Conservation (phyloP, 2,113 vertebrate species). For the Charina bottae region DNA sequence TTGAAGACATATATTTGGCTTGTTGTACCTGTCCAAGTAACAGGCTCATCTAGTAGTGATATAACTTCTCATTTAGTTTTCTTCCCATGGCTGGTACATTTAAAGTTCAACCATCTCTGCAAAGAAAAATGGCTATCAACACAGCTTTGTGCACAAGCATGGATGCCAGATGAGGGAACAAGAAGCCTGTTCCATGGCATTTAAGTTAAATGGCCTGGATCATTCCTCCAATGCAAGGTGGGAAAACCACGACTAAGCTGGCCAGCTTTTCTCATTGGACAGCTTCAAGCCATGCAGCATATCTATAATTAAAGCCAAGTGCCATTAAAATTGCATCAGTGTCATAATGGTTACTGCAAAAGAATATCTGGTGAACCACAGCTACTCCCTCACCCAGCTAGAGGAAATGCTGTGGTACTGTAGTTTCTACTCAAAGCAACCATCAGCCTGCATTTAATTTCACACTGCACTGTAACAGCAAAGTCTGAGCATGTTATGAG, state of each 20-base stretch:
- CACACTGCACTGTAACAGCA: constrained; percentile 2
- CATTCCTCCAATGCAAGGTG: constrained; percentile 12
- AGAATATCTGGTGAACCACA: not conserved
- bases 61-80: constrained; percentile 6
- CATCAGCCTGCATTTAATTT: constrained; percentile 12
- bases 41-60: constrained; percentile 1
- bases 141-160: constrained; percentile 13
- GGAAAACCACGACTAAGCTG: not conserved
- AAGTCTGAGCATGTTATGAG: not conserved
- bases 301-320: constrained; percentile 41
- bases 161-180: constrained; percentile 21
- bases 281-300: constrained; percentile 19
- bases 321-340: constrained; percentile 23
- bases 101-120: constrained; percentile 1
- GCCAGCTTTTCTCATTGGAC: constrained; percentile 5
- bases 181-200: constrained; percentile 34
- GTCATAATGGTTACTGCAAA: not conserved
- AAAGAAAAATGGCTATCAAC: not conserved
- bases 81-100: not conserved
- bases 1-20: not conserved
- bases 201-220: constrained; percentile 35
- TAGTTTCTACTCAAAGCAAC: not conserved
- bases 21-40: constrained; percentile 29
- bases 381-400: not conserved
- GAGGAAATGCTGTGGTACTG: not conserved